Conservation (phyloP, 2,888 invertebrate species). For the Adineta ricciae region DNA sequence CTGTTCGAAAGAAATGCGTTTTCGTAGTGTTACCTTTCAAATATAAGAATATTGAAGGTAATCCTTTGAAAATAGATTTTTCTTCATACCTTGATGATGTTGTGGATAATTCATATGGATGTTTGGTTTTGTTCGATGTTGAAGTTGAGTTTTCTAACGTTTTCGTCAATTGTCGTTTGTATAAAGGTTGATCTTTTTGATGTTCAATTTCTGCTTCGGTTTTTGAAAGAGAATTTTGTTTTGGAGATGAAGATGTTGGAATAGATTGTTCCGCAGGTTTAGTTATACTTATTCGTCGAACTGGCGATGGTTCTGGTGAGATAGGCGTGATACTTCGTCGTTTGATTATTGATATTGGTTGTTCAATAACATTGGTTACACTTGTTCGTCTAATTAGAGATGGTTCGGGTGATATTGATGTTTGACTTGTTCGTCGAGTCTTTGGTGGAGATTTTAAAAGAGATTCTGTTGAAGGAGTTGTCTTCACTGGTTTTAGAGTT, state of each 20-base stretch:
- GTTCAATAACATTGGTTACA: not conserved
- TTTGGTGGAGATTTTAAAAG: not conserved
- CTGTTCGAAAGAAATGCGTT: not conserved
- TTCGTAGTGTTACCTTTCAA: not conserved
- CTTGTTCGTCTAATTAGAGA: not conserved
- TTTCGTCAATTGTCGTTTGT: not conserved
- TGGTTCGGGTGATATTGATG: not conserved
- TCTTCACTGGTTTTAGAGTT: not conserved
- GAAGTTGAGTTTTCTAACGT: not conserved
- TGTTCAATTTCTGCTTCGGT: not conserved
- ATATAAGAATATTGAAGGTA: not conserved
- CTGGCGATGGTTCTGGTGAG: not conserved
- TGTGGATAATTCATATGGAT: not conserved
- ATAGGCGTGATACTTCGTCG: not conserved
- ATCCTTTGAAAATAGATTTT: not conserved
- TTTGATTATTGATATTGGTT: not conserved
- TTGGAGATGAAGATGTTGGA: not conserved
- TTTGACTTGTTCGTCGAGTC: not conserved
- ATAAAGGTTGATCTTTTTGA: conserved; percentile 12
- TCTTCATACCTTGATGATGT: not conserved
- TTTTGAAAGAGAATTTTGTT: not conserved
- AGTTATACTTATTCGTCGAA: not conserved
- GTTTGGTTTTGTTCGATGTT: not conserved
- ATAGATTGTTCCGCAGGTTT: not conserved
- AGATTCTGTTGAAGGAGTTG: not conserved